Percentiles rank a stretch among this genome's conserved stretches.
These are phyloP conservation scores for Eulimnadia texana DNA, from an alignment of 1,140 invertebrate species.

Conservation along the genomic window DNA sequence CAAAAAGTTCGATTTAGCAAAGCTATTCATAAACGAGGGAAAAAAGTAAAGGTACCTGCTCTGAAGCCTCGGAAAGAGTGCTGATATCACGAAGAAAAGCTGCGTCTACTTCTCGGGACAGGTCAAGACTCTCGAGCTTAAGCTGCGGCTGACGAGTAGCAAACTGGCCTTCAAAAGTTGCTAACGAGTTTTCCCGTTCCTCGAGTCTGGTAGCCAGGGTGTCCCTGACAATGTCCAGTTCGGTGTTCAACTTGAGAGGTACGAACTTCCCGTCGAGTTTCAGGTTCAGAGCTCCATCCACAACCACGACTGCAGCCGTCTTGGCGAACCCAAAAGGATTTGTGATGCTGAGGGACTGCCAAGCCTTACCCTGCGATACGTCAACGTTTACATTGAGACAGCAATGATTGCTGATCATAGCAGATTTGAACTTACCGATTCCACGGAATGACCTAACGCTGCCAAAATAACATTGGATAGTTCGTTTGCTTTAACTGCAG, in stretches of 20 bases:
- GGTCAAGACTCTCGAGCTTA: constrained; percentile 1
- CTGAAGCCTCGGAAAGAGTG: constrained; percentile 11
- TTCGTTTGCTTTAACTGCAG: constrained; percentile 40
- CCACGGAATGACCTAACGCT: constrained; percentile 48
- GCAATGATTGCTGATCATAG: background rate
- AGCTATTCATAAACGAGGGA: background rate
- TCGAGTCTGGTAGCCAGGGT: background rate
- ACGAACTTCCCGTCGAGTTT: constrained; percentile 36
- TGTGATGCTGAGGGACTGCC: constrained; percentile 50
- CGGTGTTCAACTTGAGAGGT: constrained; percentile 33
- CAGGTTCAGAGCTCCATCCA: constrained; percentile 45
- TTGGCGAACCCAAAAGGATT: constrained; percentile 62
- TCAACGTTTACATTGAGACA: background rate
- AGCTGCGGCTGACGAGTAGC: background rate
- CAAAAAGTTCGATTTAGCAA: background rate
- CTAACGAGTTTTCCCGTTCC: background rate
- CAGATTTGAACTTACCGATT: constrained; percentile 32
- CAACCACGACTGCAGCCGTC: constrained; percentile 52
- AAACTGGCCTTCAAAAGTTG: background rate
- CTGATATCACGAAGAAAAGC: constrained; percentile 17
- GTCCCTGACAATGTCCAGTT: background rate
- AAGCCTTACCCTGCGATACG: constrained; percentile 41
- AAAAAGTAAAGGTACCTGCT: constrained; percentile 14
- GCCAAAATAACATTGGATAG: constrained; percentile 56
- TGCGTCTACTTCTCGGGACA: constrained; percentile 9